Conservation (phyloP, 2,888 invertebrate species). For the Argyresthia albistria region DNA sequence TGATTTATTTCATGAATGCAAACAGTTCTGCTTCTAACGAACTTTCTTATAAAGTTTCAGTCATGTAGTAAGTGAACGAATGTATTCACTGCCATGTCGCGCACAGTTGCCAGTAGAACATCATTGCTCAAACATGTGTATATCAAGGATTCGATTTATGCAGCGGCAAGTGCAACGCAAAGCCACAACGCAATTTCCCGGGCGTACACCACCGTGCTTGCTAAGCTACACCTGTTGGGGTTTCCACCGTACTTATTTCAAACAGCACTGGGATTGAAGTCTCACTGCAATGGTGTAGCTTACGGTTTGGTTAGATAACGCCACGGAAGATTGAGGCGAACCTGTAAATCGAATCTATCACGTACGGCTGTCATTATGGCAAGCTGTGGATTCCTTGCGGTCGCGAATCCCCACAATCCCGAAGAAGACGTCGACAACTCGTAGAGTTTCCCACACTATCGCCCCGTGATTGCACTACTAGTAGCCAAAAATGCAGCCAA, state of each 20-base stretch:
- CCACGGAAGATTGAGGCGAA: constrained; percentile 54
- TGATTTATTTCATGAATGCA: too few species aligned
- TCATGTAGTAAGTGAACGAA: too few species aligned
- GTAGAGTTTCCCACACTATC: constrained; percentile 19
- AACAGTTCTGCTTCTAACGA: too few species aligned
- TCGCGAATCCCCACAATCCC: constrained; percentile 30
- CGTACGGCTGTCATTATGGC: constrained; percentile 54
- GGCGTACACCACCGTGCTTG: constrained; percentile 15
- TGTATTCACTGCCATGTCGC: too few species aligned
- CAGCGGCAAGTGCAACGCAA: constrained; percentile 27
- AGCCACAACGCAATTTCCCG: constrained; percentile 59
- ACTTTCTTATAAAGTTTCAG: too few species aligned
- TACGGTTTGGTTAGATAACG: constrained; percentile 10
- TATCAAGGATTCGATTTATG: constrained; percentile 27
- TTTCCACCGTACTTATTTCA: too few species aligned
- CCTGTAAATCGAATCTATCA: constrained; percentile 66
- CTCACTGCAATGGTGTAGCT: not conserved
- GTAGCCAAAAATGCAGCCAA: too few species aligned
- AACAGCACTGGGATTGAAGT: too few species aligned
- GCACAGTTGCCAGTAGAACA: too few species aligned
- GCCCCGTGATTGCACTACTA: constrained; percentile 6
- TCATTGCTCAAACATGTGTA: not conserved
- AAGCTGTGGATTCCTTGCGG: constrained; percentile 50
- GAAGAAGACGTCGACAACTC: constrained; percentile 13
- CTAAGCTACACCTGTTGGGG: not conserved